Conservation (phyloP, 2,113 vertebrate genomes). For the Gobiocypris rarus region DNA sequence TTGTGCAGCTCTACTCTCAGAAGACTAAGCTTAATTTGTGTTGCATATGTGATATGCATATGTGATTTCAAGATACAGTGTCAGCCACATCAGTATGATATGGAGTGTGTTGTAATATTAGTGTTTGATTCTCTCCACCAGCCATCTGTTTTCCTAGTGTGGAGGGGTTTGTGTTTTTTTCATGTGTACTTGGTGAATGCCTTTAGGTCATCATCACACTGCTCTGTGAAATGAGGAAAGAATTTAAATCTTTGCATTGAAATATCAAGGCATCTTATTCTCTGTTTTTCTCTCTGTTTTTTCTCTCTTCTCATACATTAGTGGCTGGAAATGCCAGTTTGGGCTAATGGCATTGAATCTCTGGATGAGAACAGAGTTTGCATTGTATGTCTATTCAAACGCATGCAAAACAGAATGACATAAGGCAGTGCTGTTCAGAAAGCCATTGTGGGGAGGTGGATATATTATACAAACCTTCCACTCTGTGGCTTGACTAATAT, state of each 20-base stretch:
- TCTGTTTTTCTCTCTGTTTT: neutral
- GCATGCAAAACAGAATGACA: slow-evolving; percentile 22
- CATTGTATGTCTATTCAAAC: slow-evolving; percentile 17
- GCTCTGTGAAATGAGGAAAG: slow-evolving; percentile 33
- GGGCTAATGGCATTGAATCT: neutral
- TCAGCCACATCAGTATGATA: slow-evolving; percentile 15
- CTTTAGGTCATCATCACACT: slow-evolving; percentile 34
- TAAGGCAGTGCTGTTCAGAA: neutral
- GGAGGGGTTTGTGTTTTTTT: slow-evolving; percentile 46
- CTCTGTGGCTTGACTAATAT: neutral
- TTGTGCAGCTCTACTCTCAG: neutral
- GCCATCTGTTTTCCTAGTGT: slow-evolving; percentile 24
- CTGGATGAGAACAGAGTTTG: slow-evolving; percentile 18
- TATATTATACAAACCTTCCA: neutral
- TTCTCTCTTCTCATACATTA: neutral
- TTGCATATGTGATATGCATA: too few species aligned
- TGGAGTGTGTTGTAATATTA: slow-evolving; percentile 18
- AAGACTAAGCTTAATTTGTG: neutral
- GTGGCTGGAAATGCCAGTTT: neutral
- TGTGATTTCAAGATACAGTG: slow-evolving; percentile 22
- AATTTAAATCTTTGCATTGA: slow-evolving; percentile 24
- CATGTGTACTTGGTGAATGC: slow-evolving; percentile 52
- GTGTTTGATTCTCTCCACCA: slow-evolving; percentile 18
- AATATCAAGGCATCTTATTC: neutral
- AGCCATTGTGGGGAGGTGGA: slow-evolving; percentile 1